Percentiles rank a stretch among this genome's conserved stretches.
Conservation (phyloP, 2,888 invertebrate genomes). For the Chelonus formosanus region DNA sequence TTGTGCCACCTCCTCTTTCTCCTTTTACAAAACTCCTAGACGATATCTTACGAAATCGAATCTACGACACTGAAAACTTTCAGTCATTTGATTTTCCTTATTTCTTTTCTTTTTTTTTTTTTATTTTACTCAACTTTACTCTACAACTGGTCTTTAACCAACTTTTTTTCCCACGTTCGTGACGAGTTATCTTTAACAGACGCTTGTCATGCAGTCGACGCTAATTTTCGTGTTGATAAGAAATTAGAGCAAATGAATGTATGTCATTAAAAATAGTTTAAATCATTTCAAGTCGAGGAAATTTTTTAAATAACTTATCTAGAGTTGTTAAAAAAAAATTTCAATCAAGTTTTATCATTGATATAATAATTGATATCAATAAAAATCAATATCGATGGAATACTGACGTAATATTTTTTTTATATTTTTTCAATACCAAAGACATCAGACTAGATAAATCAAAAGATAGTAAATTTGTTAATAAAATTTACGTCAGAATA, state of each 20-base stretch:
- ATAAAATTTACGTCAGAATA: background rate
- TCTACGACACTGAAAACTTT: constrained; percentile 40
- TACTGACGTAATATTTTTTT: no score
- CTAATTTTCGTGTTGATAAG: constrained; percentile 26
- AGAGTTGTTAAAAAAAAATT: no score
- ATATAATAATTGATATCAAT: no score
- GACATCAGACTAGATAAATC: no score
- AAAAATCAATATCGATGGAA: no score
- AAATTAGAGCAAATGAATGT: constrained; percentile 25
- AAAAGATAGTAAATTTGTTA: no score
- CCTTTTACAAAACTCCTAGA: constrained; percentile 26
- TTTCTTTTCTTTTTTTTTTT: constrained; percentile 17
- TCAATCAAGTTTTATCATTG: no score
- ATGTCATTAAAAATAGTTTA: background rate
- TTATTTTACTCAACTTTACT: constrained; percentile 29
- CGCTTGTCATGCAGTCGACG: constrained; percentile 24
- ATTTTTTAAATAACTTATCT: no score
- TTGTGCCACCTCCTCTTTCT: constrained; percentile 47
- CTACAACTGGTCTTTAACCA: constrained; percentile 16
- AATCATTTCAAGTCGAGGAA: no score
- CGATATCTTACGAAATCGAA: constrained; percentile 37
- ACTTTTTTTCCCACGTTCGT: constrained; percentile 38
- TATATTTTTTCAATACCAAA: no score
- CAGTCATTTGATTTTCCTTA: constrained; percentile 10
- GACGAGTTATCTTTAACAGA: constrained; percentile 50